phyloP scores from a whole-genome alignment of 2,888 invertebrate species.

The Trissoscelio sp. region DNA sequence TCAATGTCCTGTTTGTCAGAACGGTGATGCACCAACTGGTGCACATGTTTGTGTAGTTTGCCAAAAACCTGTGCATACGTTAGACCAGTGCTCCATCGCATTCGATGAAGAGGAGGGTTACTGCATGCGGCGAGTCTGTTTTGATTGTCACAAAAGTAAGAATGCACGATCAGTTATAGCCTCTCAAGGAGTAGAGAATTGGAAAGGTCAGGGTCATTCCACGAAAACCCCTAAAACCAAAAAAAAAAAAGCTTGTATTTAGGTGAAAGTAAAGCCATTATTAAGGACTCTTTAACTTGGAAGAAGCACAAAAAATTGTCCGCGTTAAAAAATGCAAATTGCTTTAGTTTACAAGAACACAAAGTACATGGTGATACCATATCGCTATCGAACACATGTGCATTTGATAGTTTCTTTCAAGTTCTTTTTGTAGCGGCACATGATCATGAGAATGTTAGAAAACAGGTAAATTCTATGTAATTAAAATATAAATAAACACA shows the following conservation, averaged over 20 bases:
- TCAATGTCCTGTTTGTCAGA: conserved; percentile 15
- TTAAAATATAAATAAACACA: too few species aligned
- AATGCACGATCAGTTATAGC: background rate
- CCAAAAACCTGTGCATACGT: background rate
- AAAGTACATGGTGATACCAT: conserved; percentile 2
- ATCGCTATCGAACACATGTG: conserved; percentile 30
- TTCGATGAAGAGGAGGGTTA: conserved; percentile 17
- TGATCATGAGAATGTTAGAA: background rate
- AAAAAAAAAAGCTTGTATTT: conserved; percentile 23
- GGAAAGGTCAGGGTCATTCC: conserved; percentile 9
- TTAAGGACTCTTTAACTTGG: conserved; percentile 22
- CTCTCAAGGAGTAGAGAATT: conserved; percentile 20
- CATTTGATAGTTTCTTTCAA: conserved; percentile 33
- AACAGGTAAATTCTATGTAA: background rate
- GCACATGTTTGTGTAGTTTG: conserved; percentile 14
- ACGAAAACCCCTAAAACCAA: too few species aligned
- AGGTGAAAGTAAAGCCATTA: background rate
- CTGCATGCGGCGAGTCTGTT: conserved; percentile 4
- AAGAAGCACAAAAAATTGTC: conserved; percentile 8
- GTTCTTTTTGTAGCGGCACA: conserved; percentile 12
- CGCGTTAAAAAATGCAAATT: conserved; percentile 26
- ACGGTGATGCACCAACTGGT: conserved; percentile 13
- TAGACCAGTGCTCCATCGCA: conserved; percentile 2
- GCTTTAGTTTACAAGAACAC: background rate
- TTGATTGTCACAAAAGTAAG: background rate